A percentile compares a stretch with the other conserved stretches of the same genome.
These are phyloP conservation scores for Dryadula phaetusa DNA, from an alignment of 2,888 invertebrate species.

Conservation along the genomic window DNA sequence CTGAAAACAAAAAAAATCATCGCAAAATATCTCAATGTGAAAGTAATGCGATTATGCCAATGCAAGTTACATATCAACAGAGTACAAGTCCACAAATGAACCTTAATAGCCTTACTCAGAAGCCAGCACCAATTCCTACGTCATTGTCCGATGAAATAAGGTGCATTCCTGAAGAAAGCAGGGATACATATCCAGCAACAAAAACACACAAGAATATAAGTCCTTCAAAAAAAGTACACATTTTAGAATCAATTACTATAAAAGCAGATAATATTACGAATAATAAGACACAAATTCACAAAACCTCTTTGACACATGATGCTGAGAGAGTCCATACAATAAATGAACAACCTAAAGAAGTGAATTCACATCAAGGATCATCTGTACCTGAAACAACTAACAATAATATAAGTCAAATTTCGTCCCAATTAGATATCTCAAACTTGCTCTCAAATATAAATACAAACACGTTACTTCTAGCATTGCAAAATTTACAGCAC, in stretches of 20 bases:
- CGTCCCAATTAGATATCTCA: constrained; percentile 61
- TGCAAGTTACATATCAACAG: constrained; percentile 33
- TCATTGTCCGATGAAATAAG: constrained; percentile 60
- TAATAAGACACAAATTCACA: constrained; percentile 7
- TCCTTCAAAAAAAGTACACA: constrained; percentile 66
- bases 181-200: constrained; percentile 42
- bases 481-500: constrained; percentile 76
- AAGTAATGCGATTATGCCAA: neutral
- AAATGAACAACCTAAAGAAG: constrained; percentile 21
- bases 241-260: constrained; percentile 71
- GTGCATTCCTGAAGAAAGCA: constrained; percentile 48
- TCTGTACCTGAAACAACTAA: constrained; percentile 16
- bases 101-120: constrained; percentile 18
- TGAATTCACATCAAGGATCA: neutral
- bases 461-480: constrained; percentile 70
- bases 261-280: constrained; percentile 47
- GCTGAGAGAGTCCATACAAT: constrained; percentile 12
- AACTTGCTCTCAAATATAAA: constrained; percentile 72
- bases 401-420: constrained; percentile 34
- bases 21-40: constrained; percentile 14
- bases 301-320: constrained; percentile 25
- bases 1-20: neutral
- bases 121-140: constrained; percentile 51
- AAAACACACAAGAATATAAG: constrained; percentile 52
- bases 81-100: constrained; percentile 35